A percentile compares a stretch with the other conserved stretches of the same genome.
phyloP scores from a whole-genome alignment of 2,888 invertebrate genomes.

The Polymixis flavicincta region DNA sequence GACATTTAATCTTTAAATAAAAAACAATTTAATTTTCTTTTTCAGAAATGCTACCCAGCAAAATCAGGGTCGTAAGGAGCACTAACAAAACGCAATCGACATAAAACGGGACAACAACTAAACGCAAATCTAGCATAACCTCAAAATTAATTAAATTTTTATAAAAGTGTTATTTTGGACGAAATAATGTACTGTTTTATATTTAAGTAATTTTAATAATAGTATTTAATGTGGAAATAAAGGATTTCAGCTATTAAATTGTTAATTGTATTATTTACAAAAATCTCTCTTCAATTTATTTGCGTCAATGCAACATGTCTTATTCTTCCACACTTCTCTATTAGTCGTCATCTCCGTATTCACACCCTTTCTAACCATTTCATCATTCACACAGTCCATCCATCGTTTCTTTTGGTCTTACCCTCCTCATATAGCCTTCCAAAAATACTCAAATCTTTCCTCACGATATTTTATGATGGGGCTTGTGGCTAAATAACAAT shows the following conservation, averaged over 20 bases:
- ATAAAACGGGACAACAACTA: slow-evolving; percentile 52
- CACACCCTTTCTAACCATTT: no score
- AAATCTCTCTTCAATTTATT: neutral
- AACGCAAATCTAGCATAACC: slow-evolving; percentile 43
- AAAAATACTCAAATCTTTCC: no score
- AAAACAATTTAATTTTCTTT: slow-evolving; percentile 39
- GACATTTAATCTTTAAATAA: no score
- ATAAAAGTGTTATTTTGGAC: slow-evolving; percentile 78
- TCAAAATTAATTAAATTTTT: slow-evolving; percentile 39
- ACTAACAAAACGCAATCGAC: slow-evolving; percentile 76
- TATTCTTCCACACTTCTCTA: no score
- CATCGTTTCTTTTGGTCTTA: neutral
- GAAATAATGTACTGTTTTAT: slow-evolving; percentile 65
- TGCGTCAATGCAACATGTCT: no score
- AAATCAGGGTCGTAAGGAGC: slow-evolving; percentile 79
- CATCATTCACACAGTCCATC: neutral
- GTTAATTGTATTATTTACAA: neutral
- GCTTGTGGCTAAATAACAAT: no score
- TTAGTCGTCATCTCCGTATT: no score
- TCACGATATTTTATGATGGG: no score
- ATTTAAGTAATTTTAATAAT: slow-evolving; percentile 46
- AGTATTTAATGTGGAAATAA: slow-evolving; percentile 53
- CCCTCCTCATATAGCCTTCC: neutral
- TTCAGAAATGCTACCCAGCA: slow-evolving; percentile 79
- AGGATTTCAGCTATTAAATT: slow-evolving; percentile 48